Percentiles rank a stretch among this genome's conserved stretches.
Evolutionary conservation across 2,888 invertebrate species (phyloP).

Genomic region (Thereva nobilitata): DNA sequence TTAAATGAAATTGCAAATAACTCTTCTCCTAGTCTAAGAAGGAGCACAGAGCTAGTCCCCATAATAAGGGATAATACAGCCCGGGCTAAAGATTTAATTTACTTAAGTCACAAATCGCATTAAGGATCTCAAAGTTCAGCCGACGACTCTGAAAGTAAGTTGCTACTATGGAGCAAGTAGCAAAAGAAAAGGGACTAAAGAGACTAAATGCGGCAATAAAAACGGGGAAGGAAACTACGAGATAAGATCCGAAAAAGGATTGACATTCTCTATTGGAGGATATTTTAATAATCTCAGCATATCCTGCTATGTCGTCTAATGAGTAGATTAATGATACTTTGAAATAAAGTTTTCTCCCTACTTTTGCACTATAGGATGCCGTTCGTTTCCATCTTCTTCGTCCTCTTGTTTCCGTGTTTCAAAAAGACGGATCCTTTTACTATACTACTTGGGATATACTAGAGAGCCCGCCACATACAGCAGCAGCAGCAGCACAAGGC

Average conservation of each 20-base stretch:
- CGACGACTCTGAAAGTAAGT: no score
- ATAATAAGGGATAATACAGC: no score
- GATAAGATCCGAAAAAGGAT: constrained; percentile 23
- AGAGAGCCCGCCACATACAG: constrained; percentile 9
- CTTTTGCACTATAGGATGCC: constrained; percentile 7
- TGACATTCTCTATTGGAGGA: constrained; percentile 19
- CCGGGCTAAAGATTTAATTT: no score
- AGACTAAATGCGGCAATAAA: no score
- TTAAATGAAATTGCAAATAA: no score
- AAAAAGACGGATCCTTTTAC: no score
- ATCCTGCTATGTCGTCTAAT: constrained; percentile 37
- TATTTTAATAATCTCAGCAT: constrained; percentile 35
- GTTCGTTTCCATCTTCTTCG: not conserved
- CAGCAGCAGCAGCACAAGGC: constrained; percentile 7
- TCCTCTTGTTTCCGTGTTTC: constrained; percentile 4
- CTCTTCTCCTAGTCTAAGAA: no score
- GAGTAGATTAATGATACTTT: constrained; percentile 42
- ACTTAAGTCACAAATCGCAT: no score
- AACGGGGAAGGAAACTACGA: not conserved
- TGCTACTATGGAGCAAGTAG: no score
- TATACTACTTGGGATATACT: not conserved
- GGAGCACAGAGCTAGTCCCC: no score
- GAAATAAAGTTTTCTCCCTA: constrained; percentile 23
- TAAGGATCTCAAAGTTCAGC: no score
- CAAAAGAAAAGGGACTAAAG: no score